These are phyloP conservation scores for Blomia tropicalis DNA, from an alignment of 2,888 invertebrate species.

Conservation along the genomic window DNA sequence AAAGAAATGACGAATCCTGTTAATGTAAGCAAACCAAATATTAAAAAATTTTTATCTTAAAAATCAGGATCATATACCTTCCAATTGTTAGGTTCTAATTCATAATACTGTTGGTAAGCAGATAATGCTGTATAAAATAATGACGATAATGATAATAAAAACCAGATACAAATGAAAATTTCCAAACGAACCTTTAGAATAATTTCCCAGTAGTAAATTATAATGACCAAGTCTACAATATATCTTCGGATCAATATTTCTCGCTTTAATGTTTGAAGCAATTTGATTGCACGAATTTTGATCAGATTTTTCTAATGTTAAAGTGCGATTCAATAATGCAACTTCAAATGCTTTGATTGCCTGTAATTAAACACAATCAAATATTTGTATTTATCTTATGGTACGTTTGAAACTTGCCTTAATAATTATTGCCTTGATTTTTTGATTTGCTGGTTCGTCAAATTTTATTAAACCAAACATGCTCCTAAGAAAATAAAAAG, in stretches of 20 bases:
- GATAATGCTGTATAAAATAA: slow-evolving; percentile 84
- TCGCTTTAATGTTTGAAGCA: not conserved
- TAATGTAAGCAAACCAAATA: slow-evolving; percentile 24
- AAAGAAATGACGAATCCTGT: slow-evolving; percentile 69
- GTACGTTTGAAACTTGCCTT: slow-evolving; percentile 41
- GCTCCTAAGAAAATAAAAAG: too few relatives aligned
- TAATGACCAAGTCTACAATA: slow-evolving; percentile 91
- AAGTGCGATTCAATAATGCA: slow-evolving; percentile 15
- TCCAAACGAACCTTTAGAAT: slow-evolving; percentile 89
- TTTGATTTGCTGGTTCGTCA: slow-evolving; percentile 58
- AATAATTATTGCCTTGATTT: slow-evolving; percentile 58
- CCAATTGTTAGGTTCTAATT: slow-evolving; percentile 62
- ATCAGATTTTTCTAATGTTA: slow-evolving; percentile 14
- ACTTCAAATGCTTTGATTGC: slow-evolving; percentile 19
- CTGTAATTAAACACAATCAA: not conserved
- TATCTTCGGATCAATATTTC: slow-evolving; percentile 64
- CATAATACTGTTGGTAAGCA: slow-evolving; percentile 77
- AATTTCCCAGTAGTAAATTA: slow-evolving; percentile 78
- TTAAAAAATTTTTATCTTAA: not conserved
- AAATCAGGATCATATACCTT: slow-evolving; percentile 36
- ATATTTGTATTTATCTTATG: not conserved
- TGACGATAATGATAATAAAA: not conserved
- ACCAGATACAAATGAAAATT: slow-evolving; percentile 19
- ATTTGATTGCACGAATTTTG: slow-evolving; percentile 11
- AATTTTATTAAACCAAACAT: slow-evolving; percentile 75